A percentile compares a stretch with the other conserved stretches of the same genome.
Evolutionary conservation across 2,113 vertebrate species (phyloP).

Genomic region (Petrocephalus zakoni): DNA sequence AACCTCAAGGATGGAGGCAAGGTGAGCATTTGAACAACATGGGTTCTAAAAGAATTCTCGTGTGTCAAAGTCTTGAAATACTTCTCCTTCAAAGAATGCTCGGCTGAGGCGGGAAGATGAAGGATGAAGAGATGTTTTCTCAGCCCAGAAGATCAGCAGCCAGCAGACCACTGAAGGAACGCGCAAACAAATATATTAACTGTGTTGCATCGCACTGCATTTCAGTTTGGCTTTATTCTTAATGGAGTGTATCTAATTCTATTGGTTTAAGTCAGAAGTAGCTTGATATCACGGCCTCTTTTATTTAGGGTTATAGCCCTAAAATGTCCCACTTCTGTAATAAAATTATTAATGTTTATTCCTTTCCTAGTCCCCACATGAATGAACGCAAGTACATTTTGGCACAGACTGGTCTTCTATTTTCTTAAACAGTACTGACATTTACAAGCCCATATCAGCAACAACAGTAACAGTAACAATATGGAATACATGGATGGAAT

Average conservation of each 20-base stretch:
- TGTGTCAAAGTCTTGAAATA: not conserved
- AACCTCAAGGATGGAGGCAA: not conserved
- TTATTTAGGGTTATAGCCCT: not conserved
- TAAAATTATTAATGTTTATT: conserved; percentile 25
- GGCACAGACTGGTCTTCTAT: not conserved
- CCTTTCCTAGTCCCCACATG: conserved; percentile 9
- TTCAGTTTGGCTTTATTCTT: not conserved
- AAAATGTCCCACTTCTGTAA: conserved; percentile 19
- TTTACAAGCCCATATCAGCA: not conserved
- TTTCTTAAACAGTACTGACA: not conserved
- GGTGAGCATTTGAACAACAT: not conserved
- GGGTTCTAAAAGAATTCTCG: not conserved
- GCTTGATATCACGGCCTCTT: not conserved
- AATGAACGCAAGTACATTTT: conserved; percentile 8
- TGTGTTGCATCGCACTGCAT: not conserved
- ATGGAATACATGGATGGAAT: not conserved
- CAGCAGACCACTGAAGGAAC: not conserved
- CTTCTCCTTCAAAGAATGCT: not conserved
- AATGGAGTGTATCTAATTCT: not conserved
- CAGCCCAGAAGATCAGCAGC: not conserved
- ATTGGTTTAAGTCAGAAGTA: not conserved
- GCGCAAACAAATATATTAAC: not conserved
- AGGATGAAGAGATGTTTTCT: not conserved
- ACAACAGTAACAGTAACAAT: too few relatives aligned
- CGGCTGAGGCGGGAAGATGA: not conserved